Conservation (phyloP, 2,797 vertebrate species). For the Mormyrops attenuatus region DNA sequence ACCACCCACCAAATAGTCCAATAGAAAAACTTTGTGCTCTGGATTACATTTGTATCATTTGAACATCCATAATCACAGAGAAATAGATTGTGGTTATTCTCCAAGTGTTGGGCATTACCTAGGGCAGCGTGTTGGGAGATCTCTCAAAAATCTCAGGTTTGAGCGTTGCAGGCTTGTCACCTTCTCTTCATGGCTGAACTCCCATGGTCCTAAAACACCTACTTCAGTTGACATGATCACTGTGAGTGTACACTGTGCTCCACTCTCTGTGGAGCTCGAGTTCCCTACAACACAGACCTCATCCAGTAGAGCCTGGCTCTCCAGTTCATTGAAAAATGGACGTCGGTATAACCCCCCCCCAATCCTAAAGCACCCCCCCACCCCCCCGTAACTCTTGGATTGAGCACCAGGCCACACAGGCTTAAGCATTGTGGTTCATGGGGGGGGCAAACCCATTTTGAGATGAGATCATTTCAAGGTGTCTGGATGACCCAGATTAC, state of each 20-base stretch:
- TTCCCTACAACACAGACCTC: background rate
- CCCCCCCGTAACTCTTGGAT: slow-evolving; percentile 33
- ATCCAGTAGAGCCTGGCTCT: background rate
- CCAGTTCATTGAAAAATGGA: background rate
- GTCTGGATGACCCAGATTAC: slow-evolving; percentile 50
- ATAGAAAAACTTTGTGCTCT: background rate
- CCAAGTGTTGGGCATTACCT: background rate
- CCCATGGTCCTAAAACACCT: background rate
- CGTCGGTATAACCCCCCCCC: background rate
- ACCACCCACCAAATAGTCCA: background rate
- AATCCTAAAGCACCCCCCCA: background rate
- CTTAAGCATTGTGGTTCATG: slow-evolving; percentile 60
- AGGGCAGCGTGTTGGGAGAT: background rate
- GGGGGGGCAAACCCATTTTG: slow-evolving; percentile 38
- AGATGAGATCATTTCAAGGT: slow-evolving; percentile 26
- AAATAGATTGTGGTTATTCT: background rate
- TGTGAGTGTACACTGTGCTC: background rate
- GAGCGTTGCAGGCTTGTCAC: background rate
- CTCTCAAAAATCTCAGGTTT: background rate
- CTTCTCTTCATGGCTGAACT: background rate
- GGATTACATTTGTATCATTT: background rate
- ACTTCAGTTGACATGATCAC: background rate
- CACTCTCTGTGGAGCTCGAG: background rate
- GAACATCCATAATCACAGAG: background rate
- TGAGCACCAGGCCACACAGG: slow-evolving; percentile 51